Evolutionary conservation across 2,797 vertebrate species (phyloP), one percentile per base, ranked within the genome.

Genomic region (Eulemur mongoz): DNA sequence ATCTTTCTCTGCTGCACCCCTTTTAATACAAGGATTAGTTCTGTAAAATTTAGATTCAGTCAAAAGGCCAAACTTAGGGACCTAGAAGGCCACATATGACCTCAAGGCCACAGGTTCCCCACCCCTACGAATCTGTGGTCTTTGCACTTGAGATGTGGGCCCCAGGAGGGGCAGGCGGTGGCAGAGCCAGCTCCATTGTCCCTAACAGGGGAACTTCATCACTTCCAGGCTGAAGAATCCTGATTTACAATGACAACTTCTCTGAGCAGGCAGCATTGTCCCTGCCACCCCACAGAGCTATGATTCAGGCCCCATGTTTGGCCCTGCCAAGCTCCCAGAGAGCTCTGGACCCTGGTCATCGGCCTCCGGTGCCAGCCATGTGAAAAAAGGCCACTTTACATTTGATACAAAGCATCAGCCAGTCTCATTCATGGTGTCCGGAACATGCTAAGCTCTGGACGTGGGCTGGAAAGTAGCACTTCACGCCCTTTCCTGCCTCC

Each of bases 361-460:
- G 3, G 94, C 48, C 86, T 35, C 70, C 63, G 27, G 12, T 82
- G 93, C 86, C 97, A 92, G 79, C 80, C 4, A 1, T 40, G 72
- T 94, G 92, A 96, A 97, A 97, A 97, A 93, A 95, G 88, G 4
- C 88, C 88, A 57, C 91, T 97, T 95, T 95, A 70, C 92, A 76
- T 76, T 73, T 85, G 84, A 48, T 93, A 96, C 87, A 95, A 91
- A 97, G 93, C 78, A 0, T 48, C 88, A 50, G 81, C 84, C 69
- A 1, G 35, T 38, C 88, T 93, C 93, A 95, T 94, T 96, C 93
- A 95, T 0, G 0, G 91, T 14, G 70, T 84, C 90, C 54, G 75
- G 96, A 92, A 91, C 91, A 61, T 69, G 84, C 86, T 91, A 91
- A 91, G 81, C 92, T 76, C 90, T 3, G 22, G 92, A 91, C 14